Conservation (phyloP, 35 echinoderm and acorn worm genomes). For the Anneissia japonica region DNA sequence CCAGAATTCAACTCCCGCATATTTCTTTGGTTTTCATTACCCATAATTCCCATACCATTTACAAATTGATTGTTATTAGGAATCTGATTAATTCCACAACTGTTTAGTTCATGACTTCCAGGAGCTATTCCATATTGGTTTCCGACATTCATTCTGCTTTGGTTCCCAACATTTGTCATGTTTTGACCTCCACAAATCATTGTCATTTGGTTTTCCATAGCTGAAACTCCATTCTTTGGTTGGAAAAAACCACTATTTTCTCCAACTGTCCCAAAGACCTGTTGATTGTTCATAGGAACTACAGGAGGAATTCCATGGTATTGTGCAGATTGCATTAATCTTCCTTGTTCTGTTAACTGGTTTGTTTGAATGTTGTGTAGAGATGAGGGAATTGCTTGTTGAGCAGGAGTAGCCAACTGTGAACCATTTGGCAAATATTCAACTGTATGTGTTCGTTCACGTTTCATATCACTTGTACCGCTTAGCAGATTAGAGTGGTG, state of each 20-base stretch:
- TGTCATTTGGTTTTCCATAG: neutral
- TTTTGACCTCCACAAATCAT: neutral
- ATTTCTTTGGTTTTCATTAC: neutral
- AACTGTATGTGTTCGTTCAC: neutral
- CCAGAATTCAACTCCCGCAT: neutral
- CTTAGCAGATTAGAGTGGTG: neutral
- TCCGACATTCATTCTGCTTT: neutral
- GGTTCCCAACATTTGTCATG: neutral
- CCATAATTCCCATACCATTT: neutral
- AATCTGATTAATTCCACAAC: neutral
- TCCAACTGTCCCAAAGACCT: no score
- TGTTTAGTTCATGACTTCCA: no score
- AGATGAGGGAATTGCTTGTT: neutral
- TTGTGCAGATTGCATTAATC: neutral
- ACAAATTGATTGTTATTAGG: neutral
- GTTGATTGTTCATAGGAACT: neutral
- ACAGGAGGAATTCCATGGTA: neutral
- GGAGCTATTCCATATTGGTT: neutral
- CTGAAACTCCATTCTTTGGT: neutral
- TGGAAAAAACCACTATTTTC: neutral
- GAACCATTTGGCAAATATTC: neutral
- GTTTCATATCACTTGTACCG: neutral
- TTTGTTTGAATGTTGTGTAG: no score
- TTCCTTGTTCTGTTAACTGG: neutral
- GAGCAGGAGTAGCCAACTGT: neutral